A percentile compares a stretch with the other conserved stretches of the same genome.
Conservation (phyloP, 2,797 vertebrate species). For the Acanthis flammea region DNA sequence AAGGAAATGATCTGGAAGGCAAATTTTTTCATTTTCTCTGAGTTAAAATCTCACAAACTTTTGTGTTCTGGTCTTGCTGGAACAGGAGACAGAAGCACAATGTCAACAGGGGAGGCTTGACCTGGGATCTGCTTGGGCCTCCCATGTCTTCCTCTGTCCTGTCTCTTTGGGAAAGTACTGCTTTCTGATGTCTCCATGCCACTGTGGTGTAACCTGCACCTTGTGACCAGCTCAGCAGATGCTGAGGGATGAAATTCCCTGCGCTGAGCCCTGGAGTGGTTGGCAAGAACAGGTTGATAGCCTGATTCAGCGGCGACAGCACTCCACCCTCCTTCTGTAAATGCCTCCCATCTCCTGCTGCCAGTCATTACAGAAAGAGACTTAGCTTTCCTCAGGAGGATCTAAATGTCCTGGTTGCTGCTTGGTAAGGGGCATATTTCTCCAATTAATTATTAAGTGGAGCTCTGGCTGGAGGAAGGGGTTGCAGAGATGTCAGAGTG, state of each 20-base stretch:
- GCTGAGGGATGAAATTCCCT: background rate
- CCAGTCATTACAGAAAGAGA: slow-evolving; percentile 18
- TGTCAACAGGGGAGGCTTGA: background rate
- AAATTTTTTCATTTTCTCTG: background rate
- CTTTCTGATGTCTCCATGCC: background rate
- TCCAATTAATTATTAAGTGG: slow-evolving; percentile 42
- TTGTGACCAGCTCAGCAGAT: background rate
- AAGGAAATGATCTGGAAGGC: background rate
- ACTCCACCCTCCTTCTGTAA: slow-evolving; percentile 9
- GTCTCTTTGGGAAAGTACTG: background rate
- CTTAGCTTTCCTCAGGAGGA: slow-evolving; percentile 11
- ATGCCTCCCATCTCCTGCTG: slow-evolving; percentile 12
- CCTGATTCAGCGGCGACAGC: background rate
- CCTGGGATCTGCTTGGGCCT: background rate
- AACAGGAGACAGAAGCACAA: background rate
- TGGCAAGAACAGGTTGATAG: background rate
- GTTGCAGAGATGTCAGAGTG: slow-evolving; percentile 2
- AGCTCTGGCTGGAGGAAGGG: slow-evolving; percentile 36
- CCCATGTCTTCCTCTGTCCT: background rate
- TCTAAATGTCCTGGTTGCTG: slow-evolving; percentile 33
- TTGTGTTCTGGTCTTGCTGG: background rate
- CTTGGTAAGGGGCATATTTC: slow-evolving; percentile 29
- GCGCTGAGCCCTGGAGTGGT: background rate
- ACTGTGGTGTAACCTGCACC: background rate
- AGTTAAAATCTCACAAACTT: background rate